phyloP scores from a whole-genome alignment of 2,113 vertebrate species.

The Sapayoa aenigma region DNA sequence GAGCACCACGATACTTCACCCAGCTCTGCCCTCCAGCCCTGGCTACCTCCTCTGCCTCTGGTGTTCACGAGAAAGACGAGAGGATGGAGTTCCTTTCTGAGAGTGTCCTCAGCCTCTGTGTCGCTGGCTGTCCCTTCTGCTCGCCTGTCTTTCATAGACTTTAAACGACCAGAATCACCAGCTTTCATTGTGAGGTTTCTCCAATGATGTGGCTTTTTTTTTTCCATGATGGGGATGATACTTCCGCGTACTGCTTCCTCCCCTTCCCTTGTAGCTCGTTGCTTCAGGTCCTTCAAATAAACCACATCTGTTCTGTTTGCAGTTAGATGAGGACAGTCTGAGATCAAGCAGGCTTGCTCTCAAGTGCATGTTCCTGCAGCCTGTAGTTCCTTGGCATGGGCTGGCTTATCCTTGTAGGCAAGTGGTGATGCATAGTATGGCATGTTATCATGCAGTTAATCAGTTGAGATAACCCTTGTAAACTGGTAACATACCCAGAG shows the following conservation, averaged over 20 bases:
- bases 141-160: not conserved
- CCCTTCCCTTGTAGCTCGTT: not conserved
- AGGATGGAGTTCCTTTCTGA: not conserved
- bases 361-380: not conserved
- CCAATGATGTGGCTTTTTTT: not conserved
- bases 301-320: not conserved
- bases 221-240: not conserved
- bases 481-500: conserved; percentile 62
- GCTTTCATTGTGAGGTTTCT: not conserved
- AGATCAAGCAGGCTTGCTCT: not conserved
- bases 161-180: not conserved
- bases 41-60: not conserved
- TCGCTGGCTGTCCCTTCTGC: not conserved
- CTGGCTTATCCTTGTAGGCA: not conserved
- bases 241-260: not conserved
- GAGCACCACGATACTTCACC: not conserved
- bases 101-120: not conserved
- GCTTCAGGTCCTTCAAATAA: not conserved
- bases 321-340: not conserved
- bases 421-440: conserved; percentile 46
- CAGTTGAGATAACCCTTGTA: conserved; percentile 59
- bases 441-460: conserved; percentile 69
- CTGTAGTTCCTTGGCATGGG: not conserved
- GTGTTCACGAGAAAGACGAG: not conserved
- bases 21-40: not conserved